These are phyloP conservation scores for Malthinus seriepunctatus DNA, from an alignment of 2,888 invertebrate genomes.

Conservation along the genomic window DNA sequence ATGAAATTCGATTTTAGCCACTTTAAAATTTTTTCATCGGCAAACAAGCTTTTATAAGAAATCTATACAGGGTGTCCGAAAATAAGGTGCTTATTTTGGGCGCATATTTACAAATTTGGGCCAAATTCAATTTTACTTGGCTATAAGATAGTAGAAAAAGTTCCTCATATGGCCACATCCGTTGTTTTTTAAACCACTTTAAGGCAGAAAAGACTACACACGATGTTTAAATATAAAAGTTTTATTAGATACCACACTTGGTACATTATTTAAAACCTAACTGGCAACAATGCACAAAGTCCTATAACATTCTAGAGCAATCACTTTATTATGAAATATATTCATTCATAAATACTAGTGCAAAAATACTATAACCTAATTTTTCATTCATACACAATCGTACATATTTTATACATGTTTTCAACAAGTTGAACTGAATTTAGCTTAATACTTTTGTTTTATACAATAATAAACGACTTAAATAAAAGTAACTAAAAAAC, in stretches of 20 bases:
- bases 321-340: conserved; percentile 47
- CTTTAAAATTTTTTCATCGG: no score
- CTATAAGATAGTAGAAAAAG: no score
- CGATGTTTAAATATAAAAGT: conserved; percentile 35
- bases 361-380: conserved; percentile 55
- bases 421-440: conserved; percentile 35
- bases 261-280: conserved; percentile 35
- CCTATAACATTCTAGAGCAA: conserved; percentile 44
- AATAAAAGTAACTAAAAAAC: conserved; percentile 9
- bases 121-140: no score
- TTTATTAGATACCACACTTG: conserved; percentile 38
- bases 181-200: background rate
- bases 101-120: no score
- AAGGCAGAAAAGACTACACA: background rate
- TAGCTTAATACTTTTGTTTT: conserved; percentile 27
- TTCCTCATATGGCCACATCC: no score
- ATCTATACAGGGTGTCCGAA: no score
- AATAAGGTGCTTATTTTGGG: no score
- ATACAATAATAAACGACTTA: conserved; percentile 6
- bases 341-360: conserved; percentile 54
- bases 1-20: no score
- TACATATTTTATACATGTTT: conserved; percentile 38
- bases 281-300: conserved; percentile 37
- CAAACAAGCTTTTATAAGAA: no score
- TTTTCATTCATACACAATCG: conserved; percentile 37